Evolutionary conservation across 2,888 invertebrate genomes (phyloP).

Genomic region (Electrophaes corylata): DNA sequence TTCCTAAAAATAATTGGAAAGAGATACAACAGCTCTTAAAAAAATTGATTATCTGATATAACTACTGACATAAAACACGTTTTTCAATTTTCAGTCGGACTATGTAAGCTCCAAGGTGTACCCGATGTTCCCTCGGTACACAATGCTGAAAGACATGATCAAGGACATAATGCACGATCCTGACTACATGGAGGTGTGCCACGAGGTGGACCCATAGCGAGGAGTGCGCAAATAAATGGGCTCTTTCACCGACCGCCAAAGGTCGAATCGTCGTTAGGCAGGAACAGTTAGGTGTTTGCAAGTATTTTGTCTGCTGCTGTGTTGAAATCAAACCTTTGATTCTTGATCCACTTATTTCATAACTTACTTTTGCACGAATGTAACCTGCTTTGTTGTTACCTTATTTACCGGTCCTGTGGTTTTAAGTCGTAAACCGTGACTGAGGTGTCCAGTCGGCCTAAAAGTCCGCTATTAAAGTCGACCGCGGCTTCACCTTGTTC

Average conservation of each 20-base stretch:
- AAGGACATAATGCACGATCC: constrained; percentile 97
- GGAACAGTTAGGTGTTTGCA: constrained; percentile 29
- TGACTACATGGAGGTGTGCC: constrained; percentile 98
- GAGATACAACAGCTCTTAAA: too few relatives aligned
- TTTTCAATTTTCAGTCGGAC: constrained; percentile 87
- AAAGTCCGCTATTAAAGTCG: too few relatives aligned
- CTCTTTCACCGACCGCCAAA: constrained; percentile 76
- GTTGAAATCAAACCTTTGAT: constrained; percentile 25
- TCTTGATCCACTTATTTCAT: background rate
- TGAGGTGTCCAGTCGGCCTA: too few relatives aligned
- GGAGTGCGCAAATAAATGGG: constrained; percentile 84
- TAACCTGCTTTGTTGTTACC: background rate
- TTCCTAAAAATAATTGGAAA: too few relatives aligned
- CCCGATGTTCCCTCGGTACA: constrained; percentile 97
- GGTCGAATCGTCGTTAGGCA: constrained; percentile 75
- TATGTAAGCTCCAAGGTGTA: constrained; percentile 96
- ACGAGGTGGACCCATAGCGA: constrained; percentile 92
- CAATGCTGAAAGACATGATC: constrained; percentile 98
- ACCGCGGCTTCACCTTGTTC: too few relatives aligned
- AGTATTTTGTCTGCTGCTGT: constrained; percentile 20
- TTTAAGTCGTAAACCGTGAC: too few relatives aligned
- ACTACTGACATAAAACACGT: too few relatives aligned
- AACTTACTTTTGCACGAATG: background rate
- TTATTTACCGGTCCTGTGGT: background rate
- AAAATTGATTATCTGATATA: too few relatives aligned